Evolutionary conservation across 1,140 invertebrate genomes (phyloP).

Genomic region (Formica exsecta): DNA sequence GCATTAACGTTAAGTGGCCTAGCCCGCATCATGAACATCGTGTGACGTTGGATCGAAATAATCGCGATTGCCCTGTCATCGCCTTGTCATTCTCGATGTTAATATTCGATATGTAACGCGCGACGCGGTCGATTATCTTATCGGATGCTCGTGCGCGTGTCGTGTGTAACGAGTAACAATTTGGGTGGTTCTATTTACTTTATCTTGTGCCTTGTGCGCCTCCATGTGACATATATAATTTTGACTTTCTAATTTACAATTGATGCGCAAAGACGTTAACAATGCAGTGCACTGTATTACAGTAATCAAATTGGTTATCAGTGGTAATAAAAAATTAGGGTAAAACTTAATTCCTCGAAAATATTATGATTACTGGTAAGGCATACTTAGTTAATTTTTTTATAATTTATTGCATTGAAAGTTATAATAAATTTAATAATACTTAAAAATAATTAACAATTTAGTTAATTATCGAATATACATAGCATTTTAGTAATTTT

Average conservation of each 20-base stretch:
- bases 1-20: constrained; percentile 63
- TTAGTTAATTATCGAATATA: neutral
- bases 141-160: neutral
- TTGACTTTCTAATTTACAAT: constrained; percentile 5
- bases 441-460: neutral
- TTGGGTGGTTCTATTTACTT: constrained; percentile 33
- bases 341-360: neutral
- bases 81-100: constrained; percentile 43
- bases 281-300: neutral
- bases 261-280: neutral
- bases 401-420: neutral
- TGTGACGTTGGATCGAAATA: constrained; percentile 69
- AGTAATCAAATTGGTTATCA: neutral
- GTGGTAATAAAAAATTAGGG: neutral
- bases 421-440: neutral
- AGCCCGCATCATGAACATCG: constrained; percentile 50
- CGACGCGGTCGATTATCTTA: constrained; percentile 28
- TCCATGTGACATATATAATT: neutral
- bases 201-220: neutral
- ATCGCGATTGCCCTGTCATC: constrained; percentile 66
- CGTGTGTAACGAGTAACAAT: constrained; percentile 18
- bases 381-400: neutral
- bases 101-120: constrained; percentile 35
- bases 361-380: no score
- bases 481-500: neutral